Evolutionary conservation across 1,140 invertebrate species (phyloP).

Genomic region (Globodera ellingtonae): DNA sequence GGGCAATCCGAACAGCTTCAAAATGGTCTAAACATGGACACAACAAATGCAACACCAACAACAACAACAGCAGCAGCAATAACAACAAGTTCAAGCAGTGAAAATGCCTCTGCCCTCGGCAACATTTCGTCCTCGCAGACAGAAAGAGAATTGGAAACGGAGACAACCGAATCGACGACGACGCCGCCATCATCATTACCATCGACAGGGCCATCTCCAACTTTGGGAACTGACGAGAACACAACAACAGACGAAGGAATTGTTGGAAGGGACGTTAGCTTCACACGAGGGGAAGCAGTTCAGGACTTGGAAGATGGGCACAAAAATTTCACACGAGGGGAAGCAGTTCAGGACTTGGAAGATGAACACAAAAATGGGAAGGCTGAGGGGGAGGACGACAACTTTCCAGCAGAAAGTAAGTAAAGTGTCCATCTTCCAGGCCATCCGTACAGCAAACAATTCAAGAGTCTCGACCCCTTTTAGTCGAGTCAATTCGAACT

Average conservation of each 20-base stretch:
- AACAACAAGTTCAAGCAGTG: background rate
- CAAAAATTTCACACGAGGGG: no score
- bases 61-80: background rate
- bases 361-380: background rate
- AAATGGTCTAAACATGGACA: no score
- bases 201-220: background rate
- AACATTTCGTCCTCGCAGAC: no score
- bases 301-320: no score
- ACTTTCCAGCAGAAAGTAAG: background rate
- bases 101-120: background rate
- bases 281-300: no score
- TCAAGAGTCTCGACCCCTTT: background rate
- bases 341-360: no score
- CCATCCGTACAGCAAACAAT: background rate
- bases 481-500: background rate
- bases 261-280: background rate
- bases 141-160: background rate
- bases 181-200: background rate
- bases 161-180: background rate
- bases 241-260: background rate
- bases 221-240: background rate
- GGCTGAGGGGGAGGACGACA: background rate
- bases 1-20: no score
- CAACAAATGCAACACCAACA: background rate
- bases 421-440: background rate